These are phyloP conservation scores for Sebastiscus albofasciatus DNA, from an alignment of 2,797 vertebrate genomes.

Conservation along the genomic window DNA sequence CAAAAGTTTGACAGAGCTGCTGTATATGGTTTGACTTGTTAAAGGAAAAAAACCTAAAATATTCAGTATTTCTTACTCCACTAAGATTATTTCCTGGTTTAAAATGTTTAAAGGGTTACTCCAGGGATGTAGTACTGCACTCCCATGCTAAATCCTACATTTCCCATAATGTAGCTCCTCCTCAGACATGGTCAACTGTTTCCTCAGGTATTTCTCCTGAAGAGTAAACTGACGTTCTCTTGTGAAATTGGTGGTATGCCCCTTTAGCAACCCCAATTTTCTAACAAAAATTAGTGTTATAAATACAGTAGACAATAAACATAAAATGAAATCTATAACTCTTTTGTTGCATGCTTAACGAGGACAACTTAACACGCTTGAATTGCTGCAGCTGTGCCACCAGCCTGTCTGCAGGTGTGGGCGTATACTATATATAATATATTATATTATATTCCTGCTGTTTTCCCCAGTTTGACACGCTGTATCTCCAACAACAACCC, in stretches of 20 bases:
- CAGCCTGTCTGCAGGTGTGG: conserved; percentile 2
- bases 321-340: neutral
- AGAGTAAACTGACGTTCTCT: neutral
- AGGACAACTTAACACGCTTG: neutral
- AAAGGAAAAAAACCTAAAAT: neutral
- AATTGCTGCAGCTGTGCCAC: neutral
- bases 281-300: neutral
- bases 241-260: neutral
- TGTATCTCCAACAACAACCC: conserved; percentile 2
- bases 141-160: neutral
- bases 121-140: neutral
- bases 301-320: neutral
- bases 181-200: neutral
- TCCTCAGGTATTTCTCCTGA: neutral
- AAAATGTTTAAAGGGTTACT: neutral
- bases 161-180: neutral
- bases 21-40: neutral
- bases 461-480: neutral
- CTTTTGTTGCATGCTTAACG: neutral
- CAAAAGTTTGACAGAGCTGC: neutral
- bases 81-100: neutral
- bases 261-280: neutral
- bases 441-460: neutral
- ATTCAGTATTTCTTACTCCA: neutral
- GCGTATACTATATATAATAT: neutral